A percentile compares a stretch with the other conserved stretches of the same genome.
phyloP scores from a whole-genome alignment of 1,140 invertebrate species.

The Drosophila nikananu region DNA sequence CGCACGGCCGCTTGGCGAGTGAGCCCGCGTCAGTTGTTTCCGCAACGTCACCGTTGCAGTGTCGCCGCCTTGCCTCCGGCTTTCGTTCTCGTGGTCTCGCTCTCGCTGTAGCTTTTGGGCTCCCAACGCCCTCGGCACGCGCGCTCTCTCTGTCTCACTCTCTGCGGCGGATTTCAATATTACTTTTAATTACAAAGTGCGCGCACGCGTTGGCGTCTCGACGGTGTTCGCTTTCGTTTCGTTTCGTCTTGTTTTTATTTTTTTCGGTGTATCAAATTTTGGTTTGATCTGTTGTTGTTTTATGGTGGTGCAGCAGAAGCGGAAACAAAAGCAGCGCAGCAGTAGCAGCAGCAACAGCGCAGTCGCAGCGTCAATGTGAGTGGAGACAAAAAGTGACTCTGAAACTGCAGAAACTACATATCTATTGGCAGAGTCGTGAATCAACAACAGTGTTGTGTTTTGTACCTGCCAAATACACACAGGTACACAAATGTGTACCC shows the following conservation, averaged over 20 bases:
- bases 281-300: slow-evolving; percentile 37
- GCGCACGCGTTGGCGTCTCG: slow-evolving; percentile 59
- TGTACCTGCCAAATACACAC: slow-evolving; percentile 25
- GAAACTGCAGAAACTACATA: slow-evolving; percentile 31
- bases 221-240: slow-evolving; percentile 22
- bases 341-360: slow-evolving; percentile 11
- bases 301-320: slow-evolving; percentile 25
- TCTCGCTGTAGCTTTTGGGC: slow-evolving; percentile 1
- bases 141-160: not conserved
- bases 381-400: slow-evolving; percentile 25
- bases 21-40: slow-evolving; percentile 69
- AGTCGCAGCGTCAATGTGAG: slow-evolving; percentile 27
- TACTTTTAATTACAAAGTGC: slow-evolving; percentile 41
- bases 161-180: slow-evolving; percentile 23
- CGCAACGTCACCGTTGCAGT: slow-evolving; percentile 52
- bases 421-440: slow-evolving; percentile 41
- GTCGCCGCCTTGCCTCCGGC: slow-evolving; percentile 30
- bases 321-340: not conserved
- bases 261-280: slow-evolving; percentile 53
- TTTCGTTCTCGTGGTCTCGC: slow-evolving; percentile 16
- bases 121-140: not conserved
- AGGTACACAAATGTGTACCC: slow-evolving; percentile 27
- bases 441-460: slow-evolving; percentile 25
- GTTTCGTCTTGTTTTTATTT: slow-evolving; percentile 9
- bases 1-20: slow-evolving; percentile 12